Percentiles rank a stretch among this genome's conserved stretches.
Evolutionary conservation across 92 coral and sea anemone species (phyloP).

Genomic region (Epizoanthus fatuus): DNA sequence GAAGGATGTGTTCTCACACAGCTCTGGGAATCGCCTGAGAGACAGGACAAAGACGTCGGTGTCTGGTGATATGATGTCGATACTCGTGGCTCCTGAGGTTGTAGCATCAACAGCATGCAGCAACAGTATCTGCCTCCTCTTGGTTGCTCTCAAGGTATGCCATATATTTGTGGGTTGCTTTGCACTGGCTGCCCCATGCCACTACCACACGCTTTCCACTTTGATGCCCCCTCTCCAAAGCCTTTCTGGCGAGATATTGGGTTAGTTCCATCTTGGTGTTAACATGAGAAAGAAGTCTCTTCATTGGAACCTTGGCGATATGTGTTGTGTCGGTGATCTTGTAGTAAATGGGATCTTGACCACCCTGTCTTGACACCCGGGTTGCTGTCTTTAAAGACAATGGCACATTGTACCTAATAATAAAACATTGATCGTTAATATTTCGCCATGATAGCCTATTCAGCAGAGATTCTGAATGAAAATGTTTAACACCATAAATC

Average conservation of each 20-base stretch:
- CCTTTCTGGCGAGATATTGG: slow-evolving; percentile 57
- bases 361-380: slow-evolving; percentile 18
- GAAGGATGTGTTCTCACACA: slow-evolving; percentile 57
- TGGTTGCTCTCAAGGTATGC: slow-evolving; percentile 60
- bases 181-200: slow-evolving; percentile 56
- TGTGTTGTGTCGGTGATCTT: slow-evolving; percentile 17
- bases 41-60: slow-evolving; percentile 71
- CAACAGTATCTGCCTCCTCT: slow-evolving; percentile 64
- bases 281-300: slow-evolving; percentile 27
- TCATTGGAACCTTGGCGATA: slow-evolving; percentile 17
- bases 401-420: slow-evolving; percentile 13
- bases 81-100: slow-evolving; percentile 53
- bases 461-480: no score
- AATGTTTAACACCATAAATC: no score
- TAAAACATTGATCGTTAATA: not conserved
- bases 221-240: slow-evolving; percentile 34
- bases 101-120: slow-evolving; percentile 70
- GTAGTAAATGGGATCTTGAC: slow-evolving; percentile 1
- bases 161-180: slow-evolving; percentile 65
- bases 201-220: slow-evolving; percentile 43
- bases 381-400: slow-evolving; percentile 9
- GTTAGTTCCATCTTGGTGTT: slow-evolving; percentile 51
- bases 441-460: no score
- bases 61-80: slow-evolving; percentile 55
- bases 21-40: slow-evolving; percentile 54